Evolutionary conservation across 2,113 vertebrate genomes (phyloP), one percentile per base, ranked within the genome.

Genomic region (Hoplias malabaricus): DNA sequence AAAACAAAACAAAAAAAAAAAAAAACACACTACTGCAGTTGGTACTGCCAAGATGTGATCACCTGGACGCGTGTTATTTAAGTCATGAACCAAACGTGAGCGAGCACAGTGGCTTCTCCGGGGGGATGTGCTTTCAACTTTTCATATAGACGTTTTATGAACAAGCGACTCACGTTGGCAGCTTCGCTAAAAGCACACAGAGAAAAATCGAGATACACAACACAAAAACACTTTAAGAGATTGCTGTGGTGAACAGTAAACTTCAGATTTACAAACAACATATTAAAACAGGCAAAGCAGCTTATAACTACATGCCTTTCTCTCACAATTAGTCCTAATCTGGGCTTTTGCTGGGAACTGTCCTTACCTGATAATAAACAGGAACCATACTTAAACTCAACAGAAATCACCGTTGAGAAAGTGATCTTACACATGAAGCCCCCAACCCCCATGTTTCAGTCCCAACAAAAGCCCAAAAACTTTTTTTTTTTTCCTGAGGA

Each of bases 41-140:
- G 95, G 97, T 95, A 98, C 96, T 99, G 96, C 96, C 95, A 96
- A 98, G 96, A 95, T 96, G 94, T 95, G 94, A 98, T 99, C 97
- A 99, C 97, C 97, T 99, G 96, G 95, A 78, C 76, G 94, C 91
- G 95, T 94, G 96, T 96, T 96, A 98, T 98, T 96, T 97, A 97
- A 98, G 96, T 98, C 97, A 99, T 98, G 97, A 99, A 98, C 96
- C 96, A 98, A 98, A 99, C 95, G 96, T 98, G 96, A 98, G 96
- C 96, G 97, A 98, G 97, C 96, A 97, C 95, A 97, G 96, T 95
- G 94, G 95, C 95, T 94, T 97, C 96, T 99, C 96, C 97, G 84
- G 59, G 33, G 95, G 94, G 97, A 93, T 96, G 97, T 96, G 96
- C 95, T 97, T 95, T 98, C 96, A 99, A 95, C 95, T 96, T 98